These are phyloP conservation scores for Thripadectes ignobilis DNA, from an alignment of 2,797 vertebrate genomes.

Conservation along the genomic window DNA sequence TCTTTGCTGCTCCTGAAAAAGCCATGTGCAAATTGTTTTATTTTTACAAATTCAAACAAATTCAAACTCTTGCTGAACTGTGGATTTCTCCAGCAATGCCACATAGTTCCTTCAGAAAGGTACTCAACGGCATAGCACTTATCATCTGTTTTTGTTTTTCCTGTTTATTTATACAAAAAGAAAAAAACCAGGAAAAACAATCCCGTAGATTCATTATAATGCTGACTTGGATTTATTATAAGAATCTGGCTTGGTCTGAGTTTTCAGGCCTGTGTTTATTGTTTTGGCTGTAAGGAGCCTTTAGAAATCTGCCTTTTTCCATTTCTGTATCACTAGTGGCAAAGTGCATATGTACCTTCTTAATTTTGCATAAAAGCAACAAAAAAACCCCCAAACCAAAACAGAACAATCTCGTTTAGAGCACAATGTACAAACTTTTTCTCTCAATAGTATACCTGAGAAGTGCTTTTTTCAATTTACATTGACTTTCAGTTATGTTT, in stretches of 20 bases:
- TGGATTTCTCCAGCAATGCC: not conserved
- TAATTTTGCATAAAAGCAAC: not conserved
- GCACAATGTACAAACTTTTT: not conserved
- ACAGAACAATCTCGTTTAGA: not conserved
- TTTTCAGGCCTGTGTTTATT: not conserved
- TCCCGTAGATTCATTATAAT: not conserved
- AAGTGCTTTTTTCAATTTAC: not conserved
- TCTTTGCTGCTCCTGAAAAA: not conserved
- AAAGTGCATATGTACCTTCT: not conserved
- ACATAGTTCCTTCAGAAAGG: not conserved
- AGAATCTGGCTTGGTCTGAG: not conserved
- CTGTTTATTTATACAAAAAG: not conserved
- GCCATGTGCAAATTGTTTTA: not conserved
- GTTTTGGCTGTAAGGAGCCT: not conserved
- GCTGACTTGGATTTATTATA: not conserved
- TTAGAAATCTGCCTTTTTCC: not conserved
- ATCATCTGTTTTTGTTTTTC: not conserved
- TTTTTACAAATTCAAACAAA: not conserved
- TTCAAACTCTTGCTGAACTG: not conserved
- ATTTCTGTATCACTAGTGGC: not conserved
- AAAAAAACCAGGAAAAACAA: not conserved
- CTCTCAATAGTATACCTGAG: not conserved
- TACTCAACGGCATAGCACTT: not conserved
- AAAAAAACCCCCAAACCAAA: not conserved
- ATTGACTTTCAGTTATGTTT: not conserved